Percentiles rank a stretch among this genome's conserved stretches.
Evolutionary conservation across 37 sponge, comb jelly and placozoan species (phyloP).

Genomic region (Cliona cf. orientalis): DNA sequence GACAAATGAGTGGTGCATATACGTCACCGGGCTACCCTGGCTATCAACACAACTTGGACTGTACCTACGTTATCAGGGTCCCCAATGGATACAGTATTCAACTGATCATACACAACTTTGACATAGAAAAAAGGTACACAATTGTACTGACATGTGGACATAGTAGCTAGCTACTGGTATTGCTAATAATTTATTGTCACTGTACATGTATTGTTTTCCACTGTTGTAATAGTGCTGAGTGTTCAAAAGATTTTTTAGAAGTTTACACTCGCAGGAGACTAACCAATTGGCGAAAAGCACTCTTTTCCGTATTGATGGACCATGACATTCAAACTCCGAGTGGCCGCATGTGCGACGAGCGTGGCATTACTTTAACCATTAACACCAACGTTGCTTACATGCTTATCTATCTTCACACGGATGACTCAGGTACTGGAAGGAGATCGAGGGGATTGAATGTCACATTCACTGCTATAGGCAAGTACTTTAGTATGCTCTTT

Average conservation of each 20-base stretch:
- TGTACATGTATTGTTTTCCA: too few relatives aligned
- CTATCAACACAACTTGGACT: constrained; percentile 19
- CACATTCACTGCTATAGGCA: too few relatives aligned
- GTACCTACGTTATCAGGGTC: constrained; percentile 39
- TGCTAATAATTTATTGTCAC: too few relatives aligned
- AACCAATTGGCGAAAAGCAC: not conserved
- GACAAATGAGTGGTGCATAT: not conserved
- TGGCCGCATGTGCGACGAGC: constrained; percentile 1
- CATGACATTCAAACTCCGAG: too few relatives aligned
- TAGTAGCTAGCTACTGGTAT: not conserved
- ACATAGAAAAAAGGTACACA: constrained; percentile 6
- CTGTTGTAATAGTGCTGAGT: constrained; percentile 1
- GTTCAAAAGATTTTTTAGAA: constrained; percentile 7
- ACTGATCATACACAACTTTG: not conserved
- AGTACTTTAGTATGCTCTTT: too few relatives aligned
- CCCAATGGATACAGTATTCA: constrained; percentile 45
- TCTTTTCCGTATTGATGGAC: too few relatives aligned
- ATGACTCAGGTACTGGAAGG: too few relatives aligned
- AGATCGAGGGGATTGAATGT: too few relatives aligned
- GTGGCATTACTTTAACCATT: not conserved
- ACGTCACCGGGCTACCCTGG: constrained; percentile 40
- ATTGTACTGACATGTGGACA: not conserved
- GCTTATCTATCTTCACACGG: not conserved
- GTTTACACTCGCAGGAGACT: not conserved
- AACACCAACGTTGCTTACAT: not conserved